Conservation (phyloP, 2,797 vertebrate genomes). For the Poecilia wingei region DNA sequence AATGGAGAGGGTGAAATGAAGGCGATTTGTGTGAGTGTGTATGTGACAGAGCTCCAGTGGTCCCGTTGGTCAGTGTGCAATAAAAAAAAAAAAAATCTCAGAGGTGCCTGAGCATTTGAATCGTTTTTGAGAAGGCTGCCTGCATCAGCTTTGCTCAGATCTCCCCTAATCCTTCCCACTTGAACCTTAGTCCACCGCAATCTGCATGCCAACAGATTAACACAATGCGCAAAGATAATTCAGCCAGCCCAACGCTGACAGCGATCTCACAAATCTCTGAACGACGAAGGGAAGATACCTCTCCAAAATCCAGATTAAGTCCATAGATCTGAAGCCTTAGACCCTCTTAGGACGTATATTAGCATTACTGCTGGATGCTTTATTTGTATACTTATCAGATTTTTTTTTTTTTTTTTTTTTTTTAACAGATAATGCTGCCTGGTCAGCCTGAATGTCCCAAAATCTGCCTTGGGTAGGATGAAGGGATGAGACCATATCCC, state of each 20-base stretch:
- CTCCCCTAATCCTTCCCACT: slow-evolving; percentile 81
- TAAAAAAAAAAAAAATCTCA: slow-evolving; percentile 16
- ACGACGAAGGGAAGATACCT: slow-evolving; percentile 77
- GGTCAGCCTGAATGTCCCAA: slow-evolving; percentile 73
- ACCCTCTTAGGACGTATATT: slow-evolving; percentile 79
- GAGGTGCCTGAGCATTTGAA: slow-evolving; percentile 49
- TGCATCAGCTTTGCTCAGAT: slow-evolving; percentile 80
- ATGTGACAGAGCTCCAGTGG: slow-evolving; percentile 44
- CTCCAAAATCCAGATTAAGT: slow-evolving; percentile 80
- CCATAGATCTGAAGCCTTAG: slow-evolving; percentile 78
- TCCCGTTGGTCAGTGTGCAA: slow-evolving; percentile 60
- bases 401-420: slow-evolving; percentile 25
- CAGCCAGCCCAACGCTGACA: slow-evolving; percentile 71
- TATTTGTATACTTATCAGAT: slow-evolving; percentile 79
- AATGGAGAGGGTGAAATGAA: slow-evolving; percentile 72
- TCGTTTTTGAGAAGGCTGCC: slow-evolving; percentile 73
- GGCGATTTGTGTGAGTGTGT: slow-evolving; percentile 69
- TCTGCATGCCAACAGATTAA: slow-evolving; percentile 82
- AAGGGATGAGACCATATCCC: slow-evolving; percentile 69
- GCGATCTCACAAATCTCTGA: slow-evolving; percentile 80
- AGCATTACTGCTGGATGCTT: slow-evolving; percentile 69
- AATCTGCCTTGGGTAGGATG: slow-evolving; percentile 76
- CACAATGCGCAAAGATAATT: slow-evolving; percentile 81
- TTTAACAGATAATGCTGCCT: slow-evolving; percentile 68
- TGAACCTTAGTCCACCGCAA: slow-evolving; percentile 78